Base-by-base conservation (phyloP, 2,113 vertebrate genomes). In the Pontoporia blainvillei region DNA sequence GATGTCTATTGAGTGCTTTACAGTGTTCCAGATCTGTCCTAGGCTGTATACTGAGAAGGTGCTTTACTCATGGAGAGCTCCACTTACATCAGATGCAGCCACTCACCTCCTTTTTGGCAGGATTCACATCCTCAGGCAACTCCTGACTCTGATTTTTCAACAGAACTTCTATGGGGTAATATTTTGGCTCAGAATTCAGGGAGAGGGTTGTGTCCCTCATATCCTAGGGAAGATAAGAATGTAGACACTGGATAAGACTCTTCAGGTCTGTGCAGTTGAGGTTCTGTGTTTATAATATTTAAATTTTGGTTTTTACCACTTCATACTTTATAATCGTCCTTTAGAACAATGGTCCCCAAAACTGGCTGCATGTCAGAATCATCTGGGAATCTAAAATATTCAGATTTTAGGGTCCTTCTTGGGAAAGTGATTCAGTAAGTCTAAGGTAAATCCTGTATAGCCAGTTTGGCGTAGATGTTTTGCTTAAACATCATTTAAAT, bases 41-140 rank as follows among this genome's bases (percentile, higher is more conserved):
- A 8, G 57, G 71, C 87, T 31, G 0, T 7, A 12, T 25, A 3
- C 25, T 1, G 23, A 78, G 41, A 18, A 14, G 12, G 23, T 34
- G 25, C 83, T 94, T 83, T 86, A 12, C 31, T 71, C 39, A 6
- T 0, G 3, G 52, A n/a, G 79, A 49, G 64, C 9, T 27, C 85
- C 39, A 0, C 66, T 57, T 34, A 9, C 2, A 1, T 27, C 31
- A 59, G 29, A 29, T 14, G 13, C 36, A 69, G 36, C 23, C 59
- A 73, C 93, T 96, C 73, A 99, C 99, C 99, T 99, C 99, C 96
- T 98, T 99, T 90, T 97, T 96, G 18, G 98, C 78, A 8, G 99
- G 99, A 67, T 99, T 97, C 67, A 99, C 99, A 4, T 98, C 99
- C 61, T 98, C 96, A 20, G 99, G 99, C 39, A 99, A 98, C 78